phyloP scores from a whole-genome alignment of 2,113 vertebrate species.

The Brachypodius melanocephalos region DNA sequence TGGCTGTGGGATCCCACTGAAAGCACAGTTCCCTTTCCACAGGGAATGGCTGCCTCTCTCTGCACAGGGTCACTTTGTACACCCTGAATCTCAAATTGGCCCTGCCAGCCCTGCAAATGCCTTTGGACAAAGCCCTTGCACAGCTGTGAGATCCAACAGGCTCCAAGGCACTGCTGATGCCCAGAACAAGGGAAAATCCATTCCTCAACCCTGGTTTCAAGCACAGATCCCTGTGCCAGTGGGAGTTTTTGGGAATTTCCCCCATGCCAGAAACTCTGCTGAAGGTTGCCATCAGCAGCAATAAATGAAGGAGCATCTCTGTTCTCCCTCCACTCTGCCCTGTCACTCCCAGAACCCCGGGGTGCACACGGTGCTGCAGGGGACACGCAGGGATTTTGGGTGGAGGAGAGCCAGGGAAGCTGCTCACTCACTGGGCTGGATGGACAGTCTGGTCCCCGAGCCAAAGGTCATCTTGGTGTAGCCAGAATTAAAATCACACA shows the following conservation, averaged over 20 bases:
- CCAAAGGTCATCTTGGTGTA: not conserved
- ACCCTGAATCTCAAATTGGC: not conserved
- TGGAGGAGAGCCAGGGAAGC: not conserved
- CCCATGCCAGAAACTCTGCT: not conserved
- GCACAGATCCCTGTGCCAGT: not conserved
- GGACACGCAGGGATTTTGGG: not conserved
- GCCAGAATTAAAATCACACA: not conserved
- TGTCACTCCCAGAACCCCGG: fast-evolving
- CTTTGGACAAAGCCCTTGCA: not conserved
- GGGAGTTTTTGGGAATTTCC: too few relatives aligned
- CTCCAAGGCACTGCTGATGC: not conserved
- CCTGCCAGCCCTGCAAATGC: not conserved
- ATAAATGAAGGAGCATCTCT: not conserved
- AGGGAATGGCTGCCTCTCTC: not conserved
- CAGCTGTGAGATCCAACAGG: not conserved
- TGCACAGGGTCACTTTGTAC: not conserved
- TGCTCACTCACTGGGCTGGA: not conserved
- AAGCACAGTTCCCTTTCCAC: not conserved
- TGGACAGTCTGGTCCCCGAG: not conserved
- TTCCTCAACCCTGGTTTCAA: not conserved
- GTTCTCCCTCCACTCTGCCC: not conserved
- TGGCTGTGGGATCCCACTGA: not conserved
- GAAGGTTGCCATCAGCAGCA: not conserved
- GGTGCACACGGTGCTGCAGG: not conserved
- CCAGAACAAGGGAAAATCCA: not conserved